Percentiles rank a stretch among this genome's conserved stretches.
Evolutionary conservation across 2,888 invertebrate species (phyloP).

Genomic region (Leucania comma): DNA sequence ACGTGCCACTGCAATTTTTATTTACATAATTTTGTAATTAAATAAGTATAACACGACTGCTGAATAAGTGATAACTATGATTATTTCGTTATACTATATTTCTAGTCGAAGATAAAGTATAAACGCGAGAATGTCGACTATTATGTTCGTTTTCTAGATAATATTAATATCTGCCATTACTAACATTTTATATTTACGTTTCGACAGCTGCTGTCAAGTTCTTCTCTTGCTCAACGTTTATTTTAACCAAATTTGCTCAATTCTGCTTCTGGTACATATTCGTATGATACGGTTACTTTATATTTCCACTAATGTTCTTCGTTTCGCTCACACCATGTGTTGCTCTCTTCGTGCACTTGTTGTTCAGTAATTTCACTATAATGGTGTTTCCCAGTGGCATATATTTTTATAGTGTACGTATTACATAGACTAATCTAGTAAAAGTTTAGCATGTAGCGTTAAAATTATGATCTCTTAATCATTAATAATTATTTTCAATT

Average conservation of each 20-base stretch:
- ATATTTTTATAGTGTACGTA: slow-evolving; percentile 85
- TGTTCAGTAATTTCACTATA: slow-evolving; percentile 76
- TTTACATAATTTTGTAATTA: slow-evolving; percentile 82
- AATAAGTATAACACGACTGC: slow-evolving; percentile 89
- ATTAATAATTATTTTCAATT: slow-evolving; percentile 90
- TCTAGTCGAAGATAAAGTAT: slow-evolving; percentile 87
- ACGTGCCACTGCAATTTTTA: slow-evolving; percentile 88
- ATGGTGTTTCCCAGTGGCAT: slow-evolving; percentile 82
- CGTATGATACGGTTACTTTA: slow-evolving; percentile 47
- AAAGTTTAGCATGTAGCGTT: slow-evolving; percentile 85
- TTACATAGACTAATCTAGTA: slow-evolving; percentile 87
- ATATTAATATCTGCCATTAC: slow-evolving; percentile 71
- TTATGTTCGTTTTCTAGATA: slow-evolving; percentile 74
- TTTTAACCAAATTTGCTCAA: slow-evolving; percentile 90
- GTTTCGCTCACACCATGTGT: slow-evolving; percentile 48
- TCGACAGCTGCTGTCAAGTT: slow-evolving; percentile 84
- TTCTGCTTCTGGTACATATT: slow-evolving; percentile 73
- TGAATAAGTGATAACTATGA: slow-evolving; percentile 88
- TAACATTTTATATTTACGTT: slow-evolving; percentile 73
- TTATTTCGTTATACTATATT: slow-evolving; percentile 86
- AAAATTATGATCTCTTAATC: slow-evolving; percentile 91
- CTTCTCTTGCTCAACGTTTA: slow-evolving; percentile 88
- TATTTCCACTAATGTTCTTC: slow-evolving; percentile 48
- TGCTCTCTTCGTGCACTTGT: slow-evolving; percentile 71
- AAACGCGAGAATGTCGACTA: slow-evolving; percentile 84